Percentiles rank a stretch among this genome's conserved stretches.
These are phyloP conservation scores for Platanista minor DNA, from an alignment of 2,113 vertebrate genomes.

Conservation along the genomic window DNA sequence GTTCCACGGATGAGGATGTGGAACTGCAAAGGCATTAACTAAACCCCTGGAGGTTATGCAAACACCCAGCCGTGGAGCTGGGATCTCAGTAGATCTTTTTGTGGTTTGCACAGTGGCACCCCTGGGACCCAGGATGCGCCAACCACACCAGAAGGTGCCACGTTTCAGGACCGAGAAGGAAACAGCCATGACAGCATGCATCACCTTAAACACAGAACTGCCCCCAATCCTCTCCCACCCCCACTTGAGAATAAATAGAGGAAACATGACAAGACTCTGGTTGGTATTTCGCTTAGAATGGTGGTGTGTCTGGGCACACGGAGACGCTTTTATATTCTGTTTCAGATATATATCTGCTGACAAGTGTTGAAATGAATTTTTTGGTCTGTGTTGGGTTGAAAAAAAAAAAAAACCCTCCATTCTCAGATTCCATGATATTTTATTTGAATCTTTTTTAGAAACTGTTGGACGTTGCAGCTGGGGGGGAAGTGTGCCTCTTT, in stretches of 20 bases:
- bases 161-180: not conserved
- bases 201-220: not conserved
- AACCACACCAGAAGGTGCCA: not conserved
- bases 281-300: not conserved
- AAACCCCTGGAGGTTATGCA: rapidly evolving
- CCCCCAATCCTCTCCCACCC: not conserved
- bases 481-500: not conserved
- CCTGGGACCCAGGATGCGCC: not conserved
- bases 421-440: not conserved
- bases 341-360: not conserved
- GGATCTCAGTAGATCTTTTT: not conserved
- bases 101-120: not conserved
- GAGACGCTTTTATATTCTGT: not conserved
- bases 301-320: not conserved
- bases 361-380: not conserved
- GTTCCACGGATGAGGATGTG: not conserved
- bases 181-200: not conserved
- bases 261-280: not conserved
- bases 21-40: rapidly evolving
- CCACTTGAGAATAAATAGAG: not conserved
- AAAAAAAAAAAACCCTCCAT: not conserved
- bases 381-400: not conserved
- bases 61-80: not conserved
- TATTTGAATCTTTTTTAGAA: not conserved
- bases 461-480: not conserved